Base-by-base conservation (phyloP, 2,888 invertebrate genomes). In the Melinaea menophilus region DNA sequence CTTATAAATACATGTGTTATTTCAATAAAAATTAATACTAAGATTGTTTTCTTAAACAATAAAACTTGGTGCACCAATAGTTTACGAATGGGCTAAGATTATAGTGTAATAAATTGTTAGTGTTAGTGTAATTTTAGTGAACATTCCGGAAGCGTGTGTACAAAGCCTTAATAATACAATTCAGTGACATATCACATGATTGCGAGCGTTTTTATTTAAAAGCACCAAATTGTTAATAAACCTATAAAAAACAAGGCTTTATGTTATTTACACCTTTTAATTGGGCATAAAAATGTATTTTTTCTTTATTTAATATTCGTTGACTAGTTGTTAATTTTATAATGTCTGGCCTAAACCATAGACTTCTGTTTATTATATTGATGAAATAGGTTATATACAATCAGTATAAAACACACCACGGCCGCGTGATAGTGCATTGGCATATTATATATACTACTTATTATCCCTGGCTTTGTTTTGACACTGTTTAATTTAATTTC, bases 121-220 rank as follows among this genome's bases (percentile, higher is more conserved):
- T 81, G 88, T 90, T 90, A 90, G 86, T 89, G 83, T 83, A 82
- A 84, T 84, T 86, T 85, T 81, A 86, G 79, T 89, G 88, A 83
- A 90, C 90, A 90, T 88, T 90, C 90, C 90, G 89, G 79, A 89
- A 90, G 90, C 90, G 22, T 90, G 88, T 90, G 78, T 90, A 90
- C 90, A 90, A 90, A 89, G 90, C 90, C 84, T 85, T 86, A 85
- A 71, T 73, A 76, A 79, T 77, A 79, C 76, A 60, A 79, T 79
- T 77, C 79, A 80, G 81, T 82, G 78, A 83, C 80, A 77, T 83
- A 86, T 86, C 82, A 84, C 84, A 84, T 84, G 80, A 79, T 85
- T 83, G 84, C 87, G 79, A 85, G 83, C 82, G 78, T 77, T 78
- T 78, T 62, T 78, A 75, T 74, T 78, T 74, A 79, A 76, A 88